Base-by-base conservation (phyloP, 92 coral and sea anemone species). In the Nematostella vectensis region DNA sequence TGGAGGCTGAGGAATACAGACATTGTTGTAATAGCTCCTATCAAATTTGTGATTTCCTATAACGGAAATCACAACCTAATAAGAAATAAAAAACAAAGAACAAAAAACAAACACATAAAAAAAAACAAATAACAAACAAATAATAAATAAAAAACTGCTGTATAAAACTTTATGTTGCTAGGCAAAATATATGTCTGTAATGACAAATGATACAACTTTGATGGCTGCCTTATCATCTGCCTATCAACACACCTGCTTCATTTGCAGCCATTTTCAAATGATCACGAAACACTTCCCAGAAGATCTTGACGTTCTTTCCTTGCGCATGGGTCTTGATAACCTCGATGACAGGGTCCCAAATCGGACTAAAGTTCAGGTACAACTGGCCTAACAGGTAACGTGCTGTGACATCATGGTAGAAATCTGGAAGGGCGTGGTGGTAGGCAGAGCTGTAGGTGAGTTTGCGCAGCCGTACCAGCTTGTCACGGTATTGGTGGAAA, bases 341-440 rank as follows among this genome's bases (percentile, higher is more conserved):
- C 30, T 88, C 85, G 19, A 81, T 85, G 42, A 89, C 65, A 12
- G 91, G 76, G 17, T 71, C 72, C 97, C 97, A 89, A 48, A 78
- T 69, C 38, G 95, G 94, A 50, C 87, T 89, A 50, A 89, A 88
- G 66, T 86, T 89, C 20, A 74, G 56, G 48, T 60, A 86, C 30
- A 89, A 61, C 78, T 77, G 72, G 23, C 95, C 97, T 54, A 64
- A 76, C 59, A 89, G 47, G 50, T 76, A 71, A 1, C 84, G 66
- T 12, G 77, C 58, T 33, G 82, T 74, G 6, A 72, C 84, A 2
- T 81, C 95, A 11, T 52, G 29, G 59, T 58, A 70, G 37, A 63
- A 36, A 23, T 73, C 89, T 19, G 95, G 89, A 20, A 75, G 44
- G 11, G 38, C 18, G 30, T 60, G 66, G 47, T 74, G 67, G 16